A percentile compares a stretch with the other conserved stretches of the same genome.
phyloP scores from a whole-genome alignment of 2,797 vertebrate species.

The Myripristis jacobus region DNA sequence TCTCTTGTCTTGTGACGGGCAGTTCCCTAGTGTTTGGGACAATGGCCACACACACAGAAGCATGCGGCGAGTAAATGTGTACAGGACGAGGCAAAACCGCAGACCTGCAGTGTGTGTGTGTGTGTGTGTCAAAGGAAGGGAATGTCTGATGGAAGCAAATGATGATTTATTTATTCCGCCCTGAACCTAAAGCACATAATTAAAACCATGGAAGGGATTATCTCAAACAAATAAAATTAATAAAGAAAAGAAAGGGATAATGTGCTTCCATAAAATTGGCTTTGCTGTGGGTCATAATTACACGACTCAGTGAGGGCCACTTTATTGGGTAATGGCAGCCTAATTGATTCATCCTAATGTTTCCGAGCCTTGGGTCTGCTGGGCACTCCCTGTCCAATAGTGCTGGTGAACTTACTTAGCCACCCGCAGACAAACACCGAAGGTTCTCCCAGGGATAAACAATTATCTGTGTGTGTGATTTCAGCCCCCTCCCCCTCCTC shows the following conservation, averaged over 20 bases:
- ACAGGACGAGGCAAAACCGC: constrained; percentile 19
- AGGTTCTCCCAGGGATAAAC: constrained; percentile 76
- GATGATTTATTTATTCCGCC: constrained; percentile 76
- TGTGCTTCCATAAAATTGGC: constrained; percentile 75
- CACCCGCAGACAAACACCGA: constrained; percentile 75
- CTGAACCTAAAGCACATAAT: constrained; percentile 80
- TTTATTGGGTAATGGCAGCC: constrained; percentile 82
- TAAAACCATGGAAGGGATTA: constrained; percentile 81
- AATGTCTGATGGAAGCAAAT: constrained; percentile 55
- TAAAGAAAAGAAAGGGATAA: constrained; percentile 73
- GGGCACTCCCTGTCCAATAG: constrained; percentile 71
- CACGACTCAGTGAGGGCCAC: constrained; percentile 81
- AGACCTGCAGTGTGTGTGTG: constrained; percentile 35
- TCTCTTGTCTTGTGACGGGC: constrained; percentile 2
- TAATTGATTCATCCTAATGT: constrained; percentile 87
- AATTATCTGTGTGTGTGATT: constrained; percentile 67
- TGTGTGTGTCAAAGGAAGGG: constrained; percentile 44
- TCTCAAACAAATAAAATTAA: constrained; percentile 84
- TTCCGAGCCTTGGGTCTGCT: constrained; percentile 75
- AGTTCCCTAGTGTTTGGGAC: neutral
- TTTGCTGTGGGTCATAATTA: constrained; percentile 86
- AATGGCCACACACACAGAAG: neutral
- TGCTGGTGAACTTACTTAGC: constrained; percentile 74
- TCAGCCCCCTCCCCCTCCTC: constrained; percentile 28
- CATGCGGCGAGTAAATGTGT: neutral